These are phyloP conservation scores for Chromobotia macracanthus DNA, from an alignment of 2,797 vertebrate species.

Conservation along the genomic window DNA sequence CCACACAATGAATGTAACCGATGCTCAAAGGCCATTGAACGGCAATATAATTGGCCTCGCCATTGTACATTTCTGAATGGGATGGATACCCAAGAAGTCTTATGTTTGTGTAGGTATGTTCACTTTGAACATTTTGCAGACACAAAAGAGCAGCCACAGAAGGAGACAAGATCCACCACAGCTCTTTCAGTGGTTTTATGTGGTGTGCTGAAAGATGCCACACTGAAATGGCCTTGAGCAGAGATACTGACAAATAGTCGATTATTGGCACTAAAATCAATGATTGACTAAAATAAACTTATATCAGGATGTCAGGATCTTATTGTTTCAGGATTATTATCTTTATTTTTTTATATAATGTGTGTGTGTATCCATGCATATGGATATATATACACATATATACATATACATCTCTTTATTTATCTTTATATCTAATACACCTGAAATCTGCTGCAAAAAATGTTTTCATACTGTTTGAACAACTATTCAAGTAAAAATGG, in stretches of 20 bases:
- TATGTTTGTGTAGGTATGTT: conserved; percentile 82
- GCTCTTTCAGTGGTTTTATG: conserved; percentile 74
- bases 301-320: neutral
- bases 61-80: conserved; percentile 81
- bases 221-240: conserved; percentile 52
- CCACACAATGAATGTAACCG: conserved; percentile 75
- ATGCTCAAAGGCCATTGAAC: conserved; percentile 77
- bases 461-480: neutral
- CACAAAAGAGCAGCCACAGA: conserved; percentile 78
- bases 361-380: too few relatives aligned
- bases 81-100: conserved; percentile 83
- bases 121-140: conserved; percentile 81
- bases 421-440: neutral
- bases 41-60: conserved; percentile 78
- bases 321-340: too few relatives aligned
- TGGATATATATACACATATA: neutral
- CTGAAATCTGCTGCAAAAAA: neutral
- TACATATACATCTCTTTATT: neutral
- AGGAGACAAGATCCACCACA: conserved; percentile 75
- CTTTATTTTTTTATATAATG: conserved; percentile 19
- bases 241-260: conserved; percentile 47
- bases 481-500: neutral
- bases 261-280: conserved; percentile 1
- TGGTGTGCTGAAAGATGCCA: conserved; percentile 61
- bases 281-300: neutral